These are phyloP conservation scores for Pipa parva DNA, from an alignment of 2,113 vertebrate genomes.

Conservation along the genomic window DNA sequence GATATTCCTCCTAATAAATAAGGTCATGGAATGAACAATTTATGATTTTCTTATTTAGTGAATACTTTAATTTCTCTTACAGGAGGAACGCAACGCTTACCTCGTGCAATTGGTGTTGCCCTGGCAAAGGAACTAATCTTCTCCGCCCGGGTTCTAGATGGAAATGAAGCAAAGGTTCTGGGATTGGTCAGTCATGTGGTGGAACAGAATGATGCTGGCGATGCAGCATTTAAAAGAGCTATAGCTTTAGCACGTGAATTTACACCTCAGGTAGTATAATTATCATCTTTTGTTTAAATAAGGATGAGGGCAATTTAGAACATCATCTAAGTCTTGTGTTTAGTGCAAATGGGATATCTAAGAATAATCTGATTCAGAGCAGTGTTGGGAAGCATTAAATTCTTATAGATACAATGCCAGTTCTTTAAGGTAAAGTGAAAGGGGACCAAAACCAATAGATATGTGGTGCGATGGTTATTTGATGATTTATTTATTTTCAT, in stretches of 20 bases:
- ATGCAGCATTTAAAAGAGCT: conserved; percentile 87
- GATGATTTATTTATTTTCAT: no score
- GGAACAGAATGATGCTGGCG: conserved; percentile 83
- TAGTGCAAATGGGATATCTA: no score
- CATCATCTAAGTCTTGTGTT: no score
- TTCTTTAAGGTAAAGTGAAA: no score
- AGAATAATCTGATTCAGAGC: no score
- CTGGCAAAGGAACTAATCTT: conserved; percentile 95
- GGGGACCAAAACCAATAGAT: no score
- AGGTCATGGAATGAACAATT: neutral
- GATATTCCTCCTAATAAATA: neutral
- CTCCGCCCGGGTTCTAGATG: conserved; percentile 80
- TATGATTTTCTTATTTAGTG: no score
- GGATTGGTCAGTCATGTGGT: conserved; percentile 85
- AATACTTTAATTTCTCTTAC: conserved; percentile 70
- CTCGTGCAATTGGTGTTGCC: conserved; percentile 79
- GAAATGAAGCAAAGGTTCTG: conserved; percentile 76
- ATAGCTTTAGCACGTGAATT: conserved; percentile 86
- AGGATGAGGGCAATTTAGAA: conserved; percentile 69
- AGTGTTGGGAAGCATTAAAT: no score
- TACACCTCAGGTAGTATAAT: conserved; percentile 80
- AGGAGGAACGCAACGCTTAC: conserved; percentile 93
- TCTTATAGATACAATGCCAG: no score
- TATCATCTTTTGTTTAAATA: neutral
- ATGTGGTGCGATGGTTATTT: no score